Conservation (phyloP, 2,113 vertebrate species). For the Haplotaxodon microlepis region DNA sequence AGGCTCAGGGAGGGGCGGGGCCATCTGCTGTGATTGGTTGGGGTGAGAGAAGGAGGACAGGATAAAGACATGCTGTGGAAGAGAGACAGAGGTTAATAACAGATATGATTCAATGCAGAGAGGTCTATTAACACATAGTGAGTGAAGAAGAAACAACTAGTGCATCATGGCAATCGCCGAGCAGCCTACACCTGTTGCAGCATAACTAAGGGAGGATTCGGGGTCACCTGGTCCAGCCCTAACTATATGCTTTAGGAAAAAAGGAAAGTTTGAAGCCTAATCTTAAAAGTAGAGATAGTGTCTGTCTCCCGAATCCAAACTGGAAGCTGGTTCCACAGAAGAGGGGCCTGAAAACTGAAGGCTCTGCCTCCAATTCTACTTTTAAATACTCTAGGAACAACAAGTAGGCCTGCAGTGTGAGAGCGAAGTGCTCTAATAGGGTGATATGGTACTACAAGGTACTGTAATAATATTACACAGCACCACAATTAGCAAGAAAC, state of each 20-base stretch:
- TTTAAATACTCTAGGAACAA: background rate
- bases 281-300: background rate
- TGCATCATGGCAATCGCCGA: accelerated
- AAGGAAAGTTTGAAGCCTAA: background rate
- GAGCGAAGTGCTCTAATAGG: accelerated
- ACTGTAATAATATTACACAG: background rate
- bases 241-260: background rate
- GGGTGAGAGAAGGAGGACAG: accelerated
- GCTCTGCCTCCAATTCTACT: background rate
- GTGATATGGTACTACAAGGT: background rate
- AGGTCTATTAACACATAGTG: accelerated
- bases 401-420: accelerated
- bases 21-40: accelerated
- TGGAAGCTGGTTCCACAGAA: background rate
- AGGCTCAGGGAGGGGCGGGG: background rate
- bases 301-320: background rate
- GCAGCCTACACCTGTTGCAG: accelerated
- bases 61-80: background rate
- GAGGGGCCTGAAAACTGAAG: background rate
- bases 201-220: background rate
- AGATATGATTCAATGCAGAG: background rate
- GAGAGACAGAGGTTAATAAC: background rate
- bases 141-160: accelerated
- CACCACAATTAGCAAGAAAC: background rate
- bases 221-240: background rate